Evolutionary conservation across 2,113 vertebrate genomes (phyloP).

Genomic region (Micronycteris hirsuta): DNA sequence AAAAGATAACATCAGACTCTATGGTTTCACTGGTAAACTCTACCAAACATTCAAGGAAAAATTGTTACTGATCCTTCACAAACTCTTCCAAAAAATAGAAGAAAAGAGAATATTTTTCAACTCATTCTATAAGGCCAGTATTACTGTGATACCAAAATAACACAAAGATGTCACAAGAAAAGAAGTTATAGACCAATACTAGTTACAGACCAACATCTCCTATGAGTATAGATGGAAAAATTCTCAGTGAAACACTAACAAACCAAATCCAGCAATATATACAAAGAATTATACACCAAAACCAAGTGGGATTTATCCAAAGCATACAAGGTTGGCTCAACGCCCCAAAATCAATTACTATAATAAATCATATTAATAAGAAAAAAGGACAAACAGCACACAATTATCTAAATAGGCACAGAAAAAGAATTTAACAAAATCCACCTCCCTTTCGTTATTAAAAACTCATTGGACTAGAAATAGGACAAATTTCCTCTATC

Average conservation of each 20-base stretch:
- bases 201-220: neutral
- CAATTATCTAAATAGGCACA: neutral
- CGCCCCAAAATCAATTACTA: neutral
- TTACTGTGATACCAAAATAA: neutral
- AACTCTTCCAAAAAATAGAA: neutral
- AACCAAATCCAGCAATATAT: no score
- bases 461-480: neutral
- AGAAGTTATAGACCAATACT: neutral
- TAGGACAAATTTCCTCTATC: neutral
- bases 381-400: neutral
- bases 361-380: neutral
- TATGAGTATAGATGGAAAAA: neutral
- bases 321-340: neutral
- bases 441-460: neutral
- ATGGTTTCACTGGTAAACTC: neutral
- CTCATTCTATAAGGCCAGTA: neutral
- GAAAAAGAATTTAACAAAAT: neutral
- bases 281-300: neutral
- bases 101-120: neutral
- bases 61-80: neutral
- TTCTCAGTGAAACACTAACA: no score
- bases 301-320: neutral
- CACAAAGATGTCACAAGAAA: neutral
- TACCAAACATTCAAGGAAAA: neutral
- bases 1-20: neutral